Conservation (phyloP, 2,797 vertebrate genomes). For the Spinibarbus caldwelli region DNA sequence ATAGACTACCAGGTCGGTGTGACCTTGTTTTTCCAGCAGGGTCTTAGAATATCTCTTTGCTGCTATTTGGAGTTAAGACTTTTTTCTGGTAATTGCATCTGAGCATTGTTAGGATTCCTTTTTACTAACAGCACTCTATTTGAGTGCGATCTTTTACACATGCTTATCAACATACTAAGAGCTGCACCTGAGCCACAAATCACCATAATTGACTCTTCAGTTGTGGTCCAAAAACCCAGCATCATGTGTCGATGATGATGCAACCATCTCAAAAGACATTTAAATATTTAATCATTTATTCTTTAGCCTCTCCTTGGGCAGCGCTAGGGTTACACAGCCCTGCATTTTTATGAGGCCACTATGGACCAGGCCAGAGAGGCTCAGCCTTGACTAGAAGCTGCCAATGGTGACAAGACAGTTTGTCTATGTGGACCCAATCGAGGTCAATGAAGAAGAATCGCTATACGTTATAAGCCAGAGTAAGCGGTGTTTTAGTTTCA, state of each 20-base stretch:
- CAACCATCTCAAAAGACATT: slow-evolving; percentile 42
- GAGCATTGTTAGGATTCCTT: neutral
- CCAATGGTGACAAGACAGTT: neutral
- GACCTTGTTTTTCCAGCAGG: neutral
- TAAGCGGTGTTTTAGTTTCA: neutral
- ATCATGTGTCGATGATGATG: slow-evolving; percentile 20
- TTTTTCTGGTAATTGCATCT: neutral
- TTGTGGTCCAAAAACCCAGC: slow-evolving; percentile 5
- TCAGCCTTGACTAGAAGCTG: neutral
- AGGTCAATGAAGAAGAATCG: neutral
- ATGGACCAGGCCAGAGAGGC: slow-evolving; percentile 13
- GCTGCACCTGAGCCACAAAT: slow-evolving; percentile 39
- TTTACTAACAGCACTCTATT: neutral
- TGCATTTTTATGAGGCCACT: slow-evolving; percentile 24
- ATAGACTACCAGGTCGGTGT: neutral
- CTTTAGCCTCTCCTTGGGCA: slow-evolving; percentile 21
- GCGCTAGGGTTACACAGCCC: slow-evolving; percentile 37
- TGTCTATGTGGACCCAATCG: neutral
- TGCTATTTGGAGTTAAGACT: neutral
- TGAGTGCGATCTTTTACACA: neutral
- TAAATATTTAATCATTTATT: slow-evolving; percentile 51
- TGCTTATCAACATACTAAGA: slow-evolving; percentile 14
- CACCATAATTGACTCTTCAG: slow-evolving; percentile 14
- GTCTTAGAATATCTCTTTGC: neutral
- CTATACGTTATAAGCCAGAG: neutral